Percentiles rank a stretch among this genome's conserved stretches.
These are phyloP conservation scores for Anas bernieri DNA, from an alignment of 2,797 vertebrate genomes.

Conservation along the genomic window DNA sequence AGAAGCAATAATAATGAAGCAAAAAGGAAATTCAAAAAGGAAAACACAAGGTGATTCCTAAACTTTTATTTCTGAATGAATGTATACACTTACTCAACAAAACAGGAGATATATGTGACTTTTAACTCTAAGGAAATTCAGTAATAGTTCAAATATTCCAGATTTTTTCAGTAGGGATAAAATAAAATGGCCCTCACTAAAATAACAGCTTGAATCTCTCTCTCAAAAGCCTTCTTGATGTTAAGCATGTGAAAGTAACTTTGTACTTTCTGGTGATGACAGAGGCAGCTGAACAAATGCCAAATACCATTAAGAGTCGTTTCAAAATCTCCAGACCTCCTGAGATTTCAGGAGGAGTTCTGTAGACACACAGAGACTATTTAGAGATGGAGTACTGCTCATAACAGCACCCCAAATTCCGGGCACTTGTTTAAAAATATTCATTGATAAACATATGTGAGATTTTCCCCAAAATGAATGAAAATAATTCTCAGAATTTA, in stretches of 20 bases:
- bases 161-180: not conserved
- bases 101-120: not conserved
- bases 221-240: not conserved
- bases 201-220: not conserved
- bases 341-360: not conserved
- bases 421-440: not conserved
- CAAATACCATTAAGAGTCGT: not conserved
- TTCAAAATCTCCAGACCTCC: not conserved
- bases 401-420: not conserved
- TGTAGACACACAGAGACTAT: not conserved
- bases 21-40: not conserved
- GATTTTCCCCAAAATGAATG: not conserved
- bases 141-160: not conserved
- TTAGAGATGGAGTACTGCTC: not conserved
- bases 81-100: not conserved
- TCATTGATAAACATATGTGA: not conserved
- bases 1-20: not conserved
- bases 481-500: not conserved
- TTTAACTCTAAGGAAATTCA: not conserved
- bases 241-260: not conserved
- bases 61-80: not conserved
- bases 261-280: slow-evolving; percentile 24
- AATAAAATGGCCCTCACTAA: not conserved
- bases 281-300: slow-evolving; percentile 37
- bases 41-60: not conserved